Base-by-base conservation (phyloP, 2,113 vertebrate species). In the Scomber japonicus region DNA sequence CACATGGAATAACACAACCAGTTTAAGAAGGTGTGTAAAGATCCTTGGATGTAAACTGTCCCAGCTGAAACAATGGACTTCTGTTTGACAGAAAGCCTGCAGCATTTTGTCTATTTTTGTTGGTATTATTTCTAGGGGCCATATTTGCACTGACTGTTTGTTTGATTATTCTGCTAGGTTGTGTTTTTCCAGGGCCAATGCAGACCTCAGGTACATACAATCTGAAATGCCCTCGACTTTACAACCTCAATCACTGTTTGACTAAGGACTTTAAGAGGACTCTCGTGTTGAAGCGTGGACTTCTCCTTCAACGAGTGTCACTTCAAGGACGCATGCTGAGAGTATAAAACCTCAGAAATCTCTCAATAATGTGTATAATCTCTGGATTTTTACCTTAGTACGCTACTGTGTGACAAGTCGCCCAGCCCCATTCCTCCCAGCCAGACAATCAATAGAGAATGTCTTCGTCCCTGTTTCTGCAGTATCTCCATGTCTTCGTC, bases 371-470 rank as follows among this genome's bases (percentile, higher is more conserved):
- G n/a, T 60, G 73, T 76, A 50, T 81, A 82, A 78, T 64, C 70
- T 86, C 61, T 83, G 75, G 64, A 84, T 82, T 78, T 83, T 64
- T 60, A 79, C 55, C 55, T 85, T 73, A 60, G 63, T 75, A 80
- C 40, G 80, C 48, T 44, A 12, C 64, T 86, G 53, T 21, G 77
- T 73, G 78, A 89, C 83, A 82, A 87, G 82, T 81, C 64, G 79
- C 51, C 75, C 56, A 48, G 60, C 76, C 72, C 78, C 65, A n/a
- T 78, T 90, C 70, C 73, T 82, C 80, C 84, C 53, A 61, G 71
- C 70, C 82, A 80, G 94, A 94, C 94, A 95, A 94, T 94, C 93
- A 91, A 61, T 59, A 1, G 24, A 67, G 85, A 89, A 80, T 64
- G 80, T 90, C 66, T 73, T 14, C 40, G 64, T 88, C 66, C 71